Evolutionary conservation across 1,140 invertebrate genomes (phyloP).

Genomic region (Polyergus mexicanus): DNA sequence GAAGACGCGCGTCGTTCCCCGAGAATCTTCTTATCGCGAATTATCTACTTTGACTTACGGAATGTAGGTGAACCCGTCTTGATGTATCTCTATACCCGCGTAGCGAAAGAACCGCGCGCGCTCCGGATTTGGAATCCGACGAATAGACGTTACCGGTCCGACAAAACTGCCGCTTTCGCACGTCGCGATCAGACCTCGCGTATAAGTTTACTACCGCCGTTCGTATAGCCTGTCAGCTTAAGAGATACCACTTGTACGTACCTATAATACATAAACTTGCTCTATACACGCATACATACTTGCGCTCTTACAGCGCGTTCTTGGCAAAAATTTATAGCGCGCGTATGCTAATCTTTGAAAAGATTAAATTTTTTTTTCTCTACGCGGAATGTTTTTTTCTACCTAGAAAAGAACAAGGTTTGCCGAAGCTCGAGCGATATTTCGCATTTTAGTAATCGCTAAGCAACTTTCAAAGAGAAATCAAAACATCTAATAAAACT

Average conservation of each 20-base stretch:
- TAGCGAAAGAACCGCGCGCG: conserved; percentile 33
- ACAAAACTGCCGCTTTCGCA: conserved; percentile 45
- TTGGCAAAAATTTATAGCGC: background rate
- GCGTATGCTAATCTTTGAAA: background rate
- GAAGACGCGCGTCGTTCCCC: background rate
- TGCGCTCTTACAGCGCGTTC: background rate
- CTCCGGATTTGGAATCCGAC: conserved; percentile 15
- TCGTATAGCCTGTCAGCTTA: conserved; percentile 31
- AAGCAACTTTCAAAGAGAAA: background rate
- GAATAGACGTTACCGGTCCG: conserved; percentile 1
- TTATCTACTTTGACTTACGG: conserved; percentile 43
- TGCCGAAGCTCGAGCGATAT: background rate
- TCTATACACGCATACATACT: too few relatives aligned
- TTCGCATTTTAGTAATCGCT: background rate
- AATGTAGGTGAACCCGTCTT: conserved; percentile 68
- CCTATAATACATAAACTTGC: background rate
- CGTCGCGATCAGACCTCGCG: conserved; percentile 1
- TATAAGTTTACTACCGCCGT: conserved; percentile 23
- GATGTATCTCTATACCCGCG: conserved; percentile 38
- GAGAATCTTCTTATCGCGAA: conserved; percentile 56
- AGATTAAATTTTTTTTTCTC: background rate
- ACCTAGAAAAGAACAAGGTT: background rate
- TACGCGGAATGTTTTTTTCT: background rate
- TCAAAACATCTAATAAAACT: background rate
- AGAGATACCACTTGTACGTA: conserved; percentile 17